Percentiles rank a stretch among this genome's conserved stretches.
phyloP scores from a whole-genome alignment of 2,797 vertebrate species.

The Euthynnus affinis region DNA sequence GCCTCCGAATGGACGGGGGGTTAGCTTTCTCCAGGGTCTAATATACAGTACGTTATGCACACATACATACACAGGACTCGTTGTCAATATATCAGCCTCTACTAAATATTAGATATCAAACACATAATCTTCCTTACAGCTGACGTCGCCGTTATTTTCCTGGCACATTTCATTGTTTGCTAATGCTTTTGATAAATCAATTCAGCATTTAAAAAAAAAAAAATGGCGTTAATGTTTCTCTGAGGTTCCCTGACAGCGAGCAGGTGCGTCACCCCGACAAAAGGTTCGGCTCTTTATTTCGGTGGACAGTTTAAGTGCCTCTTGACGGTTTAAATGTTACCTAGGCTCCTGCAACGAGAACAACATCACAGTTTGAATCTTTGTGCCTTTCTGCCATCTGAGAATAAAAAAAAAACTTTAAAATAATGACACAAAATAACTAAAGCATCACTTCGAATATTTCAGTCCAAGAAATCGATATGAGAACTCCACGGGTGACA shows the following conservation, averaged over 20 bases:
- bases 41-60: too few relatives aligned
- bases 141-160: constrained; percentile 6
- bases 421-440: constrained; percentile 3
- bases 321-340: constrained; percentile 35
- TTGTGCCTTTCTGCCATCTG: not conserved
- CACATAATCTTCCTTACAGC: not conserved
- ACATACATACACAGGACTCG: too few relatives aligned
- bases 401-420: not conserved
- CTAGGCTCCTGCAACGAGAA: constrained; percentile 10
- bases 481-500: too few relatives aligned
- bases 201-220: constrained; percentile 37
- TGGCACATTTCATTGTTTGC: constrained; percentile 19
- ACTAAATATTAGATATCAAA: constrained; percentile 1
- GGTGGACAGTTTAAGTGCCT: constrained; percentile 61
- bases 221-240: constrained; percentile 39
- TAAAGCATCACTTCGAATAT: not conserved
- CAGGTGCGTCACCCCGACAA: constrained; percentile 9
- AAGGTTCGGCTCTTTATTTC: constrained; percentile 36
- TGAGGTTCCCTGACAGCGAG: constrained; percentile 9
- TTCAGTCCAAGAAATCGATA: not conserved
- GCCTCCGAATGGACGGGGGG: constrained; percentile 18
- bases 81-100: not conserved
- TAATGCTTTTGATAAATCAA: constrained; percentile 24
- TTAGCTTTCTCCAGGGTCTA: not conserved
- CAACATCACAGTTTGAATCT: constrained; percentile 9